Evolutionary conservation across 2,888 invertebrate species (phyloP).

Genomic region (Scelioninae gen. 1): DNA sequence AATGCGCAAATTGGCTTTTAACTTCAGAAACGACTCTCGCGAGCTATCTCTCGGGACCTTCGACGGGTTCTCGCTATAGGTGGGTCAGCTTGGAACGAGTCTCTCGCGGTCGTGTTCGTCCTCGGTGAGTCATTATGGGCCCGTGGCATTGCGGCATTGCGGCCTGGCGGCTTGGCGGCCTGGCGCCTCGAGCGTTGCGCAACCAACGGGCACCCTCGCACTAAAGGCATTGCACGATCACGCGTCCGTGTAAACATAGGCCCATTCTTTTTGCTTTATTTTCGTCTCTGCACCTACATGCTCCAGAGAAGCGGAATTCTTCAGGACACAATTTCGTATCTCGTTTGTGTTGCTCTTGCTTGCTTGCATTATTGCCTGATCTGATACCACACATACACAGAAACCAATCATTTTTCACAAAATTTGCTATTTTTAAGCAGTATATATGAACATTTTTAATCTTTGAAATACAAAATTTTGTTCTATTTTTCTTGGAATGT

Average conservation of each 20-base stretch:
- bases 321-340: conserved; percentile 54
- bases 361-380: background rate
- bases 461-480: no score
- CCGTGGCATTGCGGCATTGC: conserved; percentile 75
- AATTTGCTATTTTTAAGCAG: conserved; percentile 17
- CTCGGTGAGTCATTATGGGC: conserved; percentile 81
- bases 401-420: conserved; percentile 26
- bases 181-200: conserved; percentile 82
- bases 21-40: conserved; percentile 65
- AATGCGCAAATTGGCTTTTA: conserved; percentile 69
- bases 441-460: background rate
- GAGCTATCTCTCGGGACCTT: conserved; percentile 79
- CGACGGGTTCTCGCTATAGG: conserved; percentile 78
- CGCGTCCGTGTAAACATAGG: conserved; percentile 66
- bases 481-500: background rate
- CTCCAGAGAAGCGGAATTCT: conserved; percentile 56
- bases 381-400: background rate
- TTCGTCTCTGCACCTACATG: conserved; percentile 51
- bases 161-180: conserved; percentile 64
- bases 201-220: conserved; percentile 74
- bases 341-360: conserved; percentile 4
- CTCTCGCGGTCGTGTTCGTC: conserved; percentile 73
- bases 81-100: conserved; percentile 77
- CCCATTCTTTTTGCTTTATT: conserved; percentile 48
- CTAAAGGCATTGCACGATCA: conserved; percentile 62